Evolutionary conservation across 2,888 invertebrate genomes (phyloP).

Genomic region (Lucinisca nassula): DNA sequence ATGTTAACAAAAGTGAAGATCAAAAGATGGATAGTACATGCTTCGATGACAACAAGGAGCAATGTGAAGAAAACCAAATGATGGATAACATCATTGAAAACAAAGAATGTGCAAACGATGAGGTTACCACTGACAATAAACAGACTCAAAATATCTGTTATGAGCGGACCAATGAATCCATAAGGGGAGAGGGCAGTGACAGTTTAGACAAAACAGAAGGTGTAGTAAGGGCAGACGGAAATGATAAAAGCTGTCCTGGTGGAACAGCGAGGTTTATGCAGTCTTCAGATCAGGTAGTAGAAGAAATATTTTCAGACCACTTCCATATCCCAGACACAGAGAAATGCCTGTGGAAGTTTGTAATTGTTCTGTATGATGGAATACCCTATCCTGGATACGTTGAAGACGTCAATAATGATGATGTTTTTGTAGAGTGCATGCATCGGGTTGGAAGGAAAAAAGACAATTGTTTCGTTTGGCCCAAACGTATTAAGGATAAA

Average conservation of each 20-base stretch:
- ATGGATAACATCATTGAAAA: no score
- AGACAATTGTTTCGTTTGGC: conserved; percentile 30
- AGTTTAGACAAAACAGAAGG: not conserved
- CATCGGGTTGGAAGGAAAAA: conserved; percentile 23
- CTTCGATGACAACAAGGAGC: not conserved
- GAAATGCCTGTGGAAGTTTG: conserved; percentile 34
- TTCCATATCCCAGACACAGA: not conserved
- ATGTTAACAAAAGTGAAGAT: not conserved
- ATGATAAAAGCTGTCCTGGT: not conserved
- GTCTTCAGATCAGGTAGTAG: not conserved
- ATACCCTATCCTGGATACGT: conserved; percentile 37
- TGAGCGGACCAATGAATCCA: no score
- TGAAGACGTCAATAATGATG: conserved; percentile 19
- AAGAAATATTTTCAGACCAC: not conserved
- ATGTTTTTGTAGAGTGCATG: conserved; percentile 36
- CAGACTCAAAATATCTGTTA: no score
- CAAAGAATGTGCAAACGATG: no score
- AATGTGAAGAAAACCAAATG: no score
- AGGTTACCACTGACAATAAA: no score
- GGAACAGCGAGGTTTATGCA: not conserved
- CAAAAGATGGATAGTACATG: not conserved
- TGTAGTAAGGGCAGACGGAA: not conserved
- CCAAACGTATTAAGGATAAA: conserved; percentile 21
- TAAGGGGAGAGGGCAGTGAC: no score
- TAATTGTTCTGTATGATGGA: conserved; percentile 39